A percentile compares a stretch with the other conserved stretches of the same genome.
Evolutionary conservation across 2,888 invertebrate species (phyloP).

Genomic region (Lepetodrilus schrolli): DNA sequence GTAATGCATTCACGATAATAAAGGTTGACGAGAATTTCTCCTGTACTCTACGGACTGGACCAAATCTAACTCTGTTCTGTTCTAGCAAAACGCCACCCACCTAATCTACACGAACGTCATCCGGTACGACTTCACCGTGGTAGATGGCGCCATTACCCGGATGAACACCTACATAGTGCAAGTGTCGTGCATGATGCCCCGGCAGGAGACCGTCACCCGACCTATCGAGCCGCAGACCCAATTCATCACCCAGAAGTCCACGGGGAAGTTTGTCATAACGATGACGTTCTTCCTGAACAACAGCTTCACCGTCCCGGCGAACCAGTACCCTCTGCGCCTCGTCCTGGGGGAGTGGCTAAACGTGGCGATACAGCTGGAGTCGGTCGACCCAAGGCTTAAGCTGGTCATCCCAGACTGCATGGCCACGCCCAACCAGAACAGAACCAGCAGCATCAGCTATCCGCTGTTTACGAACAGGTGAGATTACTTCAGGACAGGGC

Average conservation of each 20-base stretch:
- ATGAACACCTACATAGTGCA: constrained; percentile 61
- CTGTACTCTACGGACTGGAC: no score
- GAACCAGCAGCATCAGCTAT: constrained; percentile 45
- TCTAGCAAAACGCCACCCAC: constrained; percentile 66
- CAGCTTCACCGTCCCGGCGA: constrained; percentile 49
- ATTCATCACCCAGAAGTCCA: constrained; percentile 56
- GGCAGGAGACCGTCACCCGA: constrained; percentile 43
- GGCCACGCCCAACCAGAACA: constrained; percentile 57
- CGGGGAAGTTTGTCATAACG: constrained; percentile 54
- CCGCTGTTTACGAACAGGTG: constrained; percentile 67
- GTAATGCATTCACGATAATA: no score
- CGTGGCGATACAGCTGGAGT: constrained; percentile 56
- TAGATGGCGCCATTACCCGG: constrained; percentile 50
- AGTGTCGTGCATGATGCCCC: constrained; percentile 61
- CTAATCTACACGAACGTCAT: constrained; percentile 64
- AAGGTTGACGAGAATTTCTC: no score
- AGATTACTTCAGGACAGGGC: no score
- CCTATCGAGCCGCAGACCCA: constrained; percentile 55
- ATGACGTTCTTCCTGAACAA: constrained; percentile 59
- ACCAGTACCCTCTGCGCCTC: constrained; percentile 58
- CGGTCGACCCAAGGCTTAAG: constrained; percentile 58
- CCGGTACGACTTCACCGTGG: constrained; percentile 54
- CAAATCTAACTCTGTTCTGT: constrained; percentile 29
- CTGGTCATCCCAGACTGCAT: constrained; percentile 65
- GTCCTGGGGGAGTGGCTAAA: constrained; percentile 64